These are phyloP conservation scores for Conomelus anceps DNA, from an alignment of 2,888 invertebrate genomes.

Conservation along the genomic window DNA sequence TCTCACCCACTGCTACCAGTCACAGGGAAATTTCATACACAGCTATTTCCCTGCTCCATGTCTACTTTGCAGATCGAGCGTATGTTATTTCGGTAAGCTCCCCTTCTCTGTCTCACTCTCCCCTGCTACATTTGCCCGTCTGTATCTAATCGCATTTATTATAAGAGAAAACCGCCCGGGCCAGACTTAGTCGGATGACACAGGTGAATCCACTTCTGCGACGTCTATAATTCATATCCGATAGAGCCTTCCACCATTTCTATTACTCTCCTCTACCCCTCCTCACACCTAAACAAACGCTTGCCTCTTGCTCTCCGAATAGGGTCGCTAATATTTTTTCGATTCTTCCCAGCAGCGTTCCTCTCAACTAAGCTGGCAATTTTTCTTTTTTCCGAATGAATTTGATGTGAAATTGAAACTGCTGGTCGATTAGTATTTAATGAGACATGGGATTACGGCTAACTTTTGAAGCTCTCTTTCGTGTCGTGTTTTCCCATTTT, in stretches of 20 bases:
- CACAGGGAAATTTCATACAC: slow-evolving; percentile 3
- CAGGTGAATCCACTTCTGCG: neutral
- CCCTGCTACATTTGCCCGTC: neutral
- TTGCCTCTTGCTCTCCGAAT: neutral
- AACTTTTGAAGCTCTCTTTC: neutral
- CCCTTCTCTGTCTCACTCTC: neutral
- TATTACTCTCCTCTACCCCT: neutral
- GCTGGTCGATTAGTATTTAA: neutral
- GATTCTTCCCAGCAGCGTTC: neutral
- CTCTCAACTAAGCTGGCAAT: neutral
- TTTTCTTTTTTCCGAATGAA: neutral
- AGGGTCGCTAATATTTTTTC: neutral
- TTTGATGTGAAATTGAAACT: neutral
- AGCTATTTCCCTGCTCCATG: neutral
- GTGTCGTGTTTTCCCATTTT: neutral
- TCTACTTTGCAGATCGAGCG: neutral
- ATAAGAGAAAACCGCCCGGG: neutral
- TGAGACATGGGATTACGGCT: neutral
- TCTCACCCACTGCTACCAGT: slow-evolving; percentile 6
- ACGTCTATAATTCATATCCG: neutral
- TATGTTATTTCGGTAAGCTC: neutral
- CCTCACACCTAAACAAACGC: neutral
- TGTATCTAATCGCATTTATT: neutral
- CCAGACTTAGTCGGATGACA: neutral
- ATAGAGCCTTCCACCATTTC: neutral